These are phyloP conservation scores for Adrianichthys oophorus DNA, from an alignment of 2,797 vertebrate species.

Conservation along the genomic window DNA sequence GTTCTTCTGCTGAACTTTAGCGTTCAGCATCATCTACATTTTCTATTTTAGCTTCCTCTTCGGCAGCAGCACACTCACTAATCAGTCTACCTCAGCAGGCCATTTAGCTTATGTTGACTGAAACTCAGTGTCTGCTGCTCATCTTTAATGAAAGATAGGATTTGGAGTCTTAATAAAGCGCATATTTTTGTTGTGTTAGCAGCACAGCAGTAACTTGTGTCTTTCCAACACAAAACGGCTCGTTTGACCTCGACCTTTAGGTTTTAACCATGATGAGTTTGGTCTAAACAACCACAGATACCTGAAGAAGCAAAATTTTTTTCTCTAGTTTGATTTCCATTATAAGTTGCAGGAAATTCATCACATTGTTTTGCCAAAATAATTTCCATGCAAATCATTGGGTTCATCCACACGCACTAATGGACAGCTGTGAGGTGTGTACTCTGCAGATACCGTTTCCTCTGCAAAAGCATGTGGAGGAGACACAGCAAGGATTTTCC, in stretches of 20 bases:
- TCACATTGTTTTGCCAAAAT: conserved; percentile 50
- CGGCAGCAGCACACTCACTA: conserved; percentile 42
- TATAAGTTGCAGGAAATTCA: conserved; percentile 44
- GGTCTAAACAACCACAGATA: conserved; percentile 22
- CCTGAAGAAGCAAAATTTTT: conserved; percentile 15
- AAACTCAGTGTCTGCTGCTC: conserved; percentile 23
- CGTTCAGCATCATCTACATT: conserved; percentile 32
- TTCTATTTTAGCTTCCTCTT: conserved; percentile 33
- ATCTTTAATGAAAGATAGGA: conserved; percentile 36
- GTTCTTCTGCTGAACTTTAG: conserved; percentile 31
- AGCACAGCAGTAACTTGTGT: background rate
- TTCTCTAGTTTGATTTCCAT: conserved; percentile 41
- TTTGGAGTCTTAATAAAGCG: conserved; percentile 36
- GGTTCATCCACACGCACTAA: conserved; percentile 53
- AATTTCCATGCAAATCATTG: conserved; percentile 72
- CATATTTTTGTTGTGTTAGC: conserved; percentile 8
- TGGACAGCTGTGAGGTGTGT: conserved; percentile 44
- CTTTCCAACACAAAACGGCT: conserved; percentile 3
- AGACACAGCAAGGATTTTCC: conserved; percentile 54
- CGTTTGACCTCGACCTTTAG: conserved; percentile 26
- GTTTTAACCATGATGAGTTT: conserved; percentile 20
- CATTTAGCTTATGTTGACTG: conserved; percentile 53
- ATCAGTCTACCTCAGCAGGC: conserved; percentile 49
- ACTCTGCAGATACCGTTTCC: conserved; percentile 34
- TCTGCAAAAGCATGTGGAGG: conserved; percentile 48